Percentiles rank a stretch among this genome's conserved stretches.
Evolutionary conservation across 2,888 invertebrate species (phyloP).

Genomic region (Eremobia ochroleuca): DNA sequence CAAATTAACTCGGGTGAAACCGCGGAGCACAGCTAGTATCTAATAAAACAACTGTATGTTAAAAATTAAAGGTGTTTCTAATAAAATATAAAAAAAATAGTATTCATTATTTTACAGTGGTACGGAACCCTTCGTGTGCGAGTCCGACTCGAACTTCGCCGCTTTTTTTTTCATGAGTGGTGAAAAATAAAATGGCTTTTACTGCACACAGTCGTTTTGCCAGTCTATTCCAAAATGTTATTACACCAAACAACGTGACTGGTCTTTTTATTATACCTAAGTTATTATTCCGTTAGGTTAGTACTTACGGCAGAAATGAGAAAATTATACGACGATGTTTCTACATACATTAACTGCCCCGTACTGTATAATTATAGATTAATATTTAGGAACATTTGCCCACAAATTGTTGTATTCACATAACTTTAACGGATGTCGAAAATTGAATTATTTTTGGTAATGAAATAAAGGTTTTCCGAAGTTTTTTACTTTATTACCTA

Average conservation of each 20-base stretch:
- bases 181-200: constrained; percentile 11
- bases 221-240: constrained; percentile 14
- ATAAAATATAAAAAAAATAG: no score
- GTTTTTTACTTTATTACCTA: not conserved
- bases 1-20: no score
- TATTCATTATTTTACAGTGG: not conserved
- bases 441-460: constrained; percentile 33
- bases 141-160: not conserved
- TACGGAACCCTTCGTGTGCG: not conserved
- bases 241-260: constrained; percentile 5
- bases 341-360: constrained; percentile 35
- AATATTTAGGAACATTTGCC: constrained; percentile 57
- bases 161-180: not conserved
- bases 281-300: constrained; percentile 24
- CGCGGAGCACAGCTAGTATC: no score
- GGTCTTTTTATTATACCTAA: constrained; percentile 3
- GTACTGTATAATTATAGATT: constrained; percentile 54
- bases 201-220: not conserved
- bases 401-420: constrained; percentile 48
- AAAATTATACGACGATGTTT: constrained; percentile 53
- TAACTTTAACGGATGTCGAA: constrained; percentile 45
- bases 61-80: no score
- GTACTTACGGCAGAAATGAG: constrained; percentile 43
- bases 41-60: no score
- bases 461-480: constrained; percentile 9